Evolutionary conservation across 2,113 vertebrate species (phyloP), one percentile per base, ranked within the genome.

Genomic region (Lathamus discolor): DNA sequence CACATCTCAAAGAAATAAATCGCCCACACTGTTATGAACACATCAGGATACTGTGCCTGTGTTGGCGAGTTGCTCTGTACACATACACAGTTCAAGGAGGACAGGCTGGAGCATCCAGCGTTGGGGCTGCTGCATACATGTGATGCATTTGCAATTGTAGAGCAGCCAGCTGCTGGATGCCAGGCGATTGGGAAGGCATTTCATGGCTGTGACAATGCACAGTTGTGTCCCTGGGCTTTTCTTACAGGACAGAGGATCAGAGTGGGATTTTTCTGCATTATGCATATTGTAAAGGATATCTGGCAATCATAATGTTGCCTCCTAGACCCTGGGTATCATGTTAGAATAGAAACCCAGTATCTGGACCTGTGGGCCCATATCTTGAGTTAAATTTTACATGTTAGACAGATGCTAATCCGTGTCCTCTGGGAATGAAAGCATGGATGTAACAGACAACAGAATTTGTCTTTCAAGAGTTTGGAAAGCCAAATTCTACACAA

Each of bases 401-500:
- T 41, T 82, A 67, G 72, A 52, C 46, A 80, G 88, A 46, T 73
- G 49, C 54, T 80, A 73, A 77, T 46, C 43, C 44, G 44, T 24
- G 51, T 88, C 74, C 86, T 63, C 33, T 72, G 88, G 86, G 66
- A 84, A 63, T 78, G 33, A 81, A 96, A 86, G 35, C 49, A 48
- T 28, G 70, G 54, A 54, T 83, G 54, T 77, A 82, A 67, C 23
- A 74, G 67, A 74, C 75, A 86, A 64, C 37, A 59, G 72, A 93
- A 77, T 92, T 93, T 93, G 85, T 91, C 63, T 94, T 95, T 92
- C 55, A 92, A 74, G 88, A 88, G 76, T 83, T 77, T 63, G 76
- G 73, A 81, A 95, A 95, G 75, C 95, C 93, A 88, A 92, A 92
- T 90, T 83, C 90, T 59, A 90, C 73, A 76, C 57, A 90, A 75